These are phyloP conservation scores for Syncerus caffer DNA, from an alignment of 2,797 vertebrate genomes.

Conservation along the genomic window DNA sequence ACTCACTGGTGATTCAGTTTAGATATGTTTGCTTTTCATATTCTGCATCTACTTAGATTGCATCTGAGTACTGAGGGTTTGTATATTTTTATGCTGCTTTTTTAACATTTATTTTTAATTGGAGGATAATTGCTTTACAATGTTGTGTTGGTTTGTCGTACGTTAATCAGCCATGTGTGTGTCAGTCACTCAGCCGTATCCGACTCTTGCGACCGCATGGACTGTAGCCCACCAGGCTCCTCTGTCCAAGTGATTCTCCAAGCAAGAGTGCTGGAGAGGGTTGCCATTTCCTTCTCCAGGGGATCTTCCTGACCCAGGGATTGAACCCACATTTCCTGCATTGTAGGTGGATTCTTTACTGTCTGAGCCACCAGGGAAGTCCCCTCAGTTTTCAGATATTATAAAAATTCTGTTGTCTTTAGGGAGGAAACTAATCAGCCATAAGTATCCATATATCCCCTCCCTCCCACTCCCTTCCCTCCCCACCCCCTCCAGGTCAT, in stretches of 20 bases:
- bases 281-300: no score
- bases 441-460: not conserved
- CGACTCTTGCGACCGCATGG: no score
- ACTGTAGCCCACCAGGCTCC: no score
- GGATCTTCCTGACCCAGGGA: no score
- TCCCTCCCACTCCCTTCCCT: not conserved
- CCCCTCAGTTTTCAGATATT: no score
- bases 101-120: not conserved
- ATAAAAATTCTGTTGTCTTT: no score
- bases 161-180: not conserved
- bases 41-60: slow-evolving; percentile 28
- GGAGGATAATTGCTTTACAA: not conserved
- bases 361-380: no score
- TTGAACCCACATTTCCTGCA: no score
- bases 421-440: not conserved
- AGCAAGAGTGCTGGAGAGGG: no score
- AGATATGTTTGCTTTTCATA: not conserved
- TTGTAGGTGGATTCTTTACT: no score
- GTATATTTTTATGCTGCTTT: not conserved
- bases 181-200: no score
- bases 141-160: not conserved
- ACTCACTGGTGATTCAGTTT: slow-evolving; percentile 29
- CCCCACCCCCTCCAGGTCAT: not conserved
- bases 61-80: not conserved
- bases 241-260: no score